These are phyloP conservation scores for Ganaspis sp. DNA, from an alignment of 1,140 invertebrate genomes.

Conservation along the genomic window DNA sequence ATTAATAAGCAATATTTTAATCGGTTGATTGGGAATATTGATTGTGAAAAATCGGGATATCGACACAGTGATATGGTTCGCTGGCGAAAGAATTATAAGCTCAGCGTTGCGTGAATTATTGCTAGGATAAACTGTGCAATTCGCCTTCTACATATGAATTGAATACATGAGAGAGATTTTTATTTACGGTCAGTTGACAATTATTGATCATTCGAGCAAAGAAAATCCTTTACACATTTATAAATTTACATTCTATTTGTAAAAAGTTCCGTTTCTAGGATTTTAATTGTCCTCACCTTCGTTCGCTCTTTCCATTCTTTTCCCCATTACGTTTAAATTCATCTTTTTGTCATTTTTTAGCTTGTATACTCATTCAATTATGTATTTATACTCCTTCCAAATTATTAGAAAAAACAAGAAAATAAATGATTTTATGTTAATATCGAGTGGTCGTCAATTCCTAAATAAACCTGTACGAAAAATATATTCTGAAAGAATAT, in stretches of 20 bases:
- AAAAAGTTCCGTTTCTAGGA: too few relatives aligned
- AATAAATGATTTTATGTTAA: too few relatives aligned
- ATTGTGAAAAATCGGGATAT: constrained; percentile 17
- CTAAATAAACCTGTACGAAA: too few relatives aligned
- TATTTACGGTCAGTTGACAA: constrained; percentile 29
- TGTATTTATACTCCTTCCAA: too few relatives aligned
- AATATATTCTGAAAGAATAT: too few relatives aligned
- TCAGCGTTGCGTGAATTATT: constrained; percentile 9
- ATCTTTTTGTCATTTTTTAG: background rate
- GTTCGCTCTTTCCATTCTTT: too few relatives aligned
- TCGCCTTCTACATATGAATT: constrained; percentile 12
- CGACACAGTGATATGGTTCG: constrained; percentile 1
- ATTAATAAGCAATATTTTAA: constrained; percentile 17
- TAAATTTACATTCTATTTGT: too few relatives aligned
- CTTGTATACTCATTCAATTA: too few relatives aligned
- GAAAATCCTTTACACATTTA: background rate
- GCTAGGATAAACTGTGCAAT: constrained; percentile 14
- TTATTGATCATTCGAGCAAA: constrained; percentile 1
- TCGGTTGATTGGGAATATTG: constrained; percentile 9
- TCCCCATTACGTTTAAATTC: background rate
- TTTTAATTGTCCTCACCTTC: too few relatives aligned
- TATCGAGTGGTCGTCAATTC: too few relatives aligned
- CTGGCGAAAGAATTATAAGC: constrained; percentile 27
- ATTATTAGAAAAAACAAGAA: too few relatives aligned
- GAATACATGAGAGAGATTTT: constrained; percentile 12